phyloP scores from a whole-genome alignment of 2,797 vertebrate genomes.

The Manis crassicaudata region DNA sequence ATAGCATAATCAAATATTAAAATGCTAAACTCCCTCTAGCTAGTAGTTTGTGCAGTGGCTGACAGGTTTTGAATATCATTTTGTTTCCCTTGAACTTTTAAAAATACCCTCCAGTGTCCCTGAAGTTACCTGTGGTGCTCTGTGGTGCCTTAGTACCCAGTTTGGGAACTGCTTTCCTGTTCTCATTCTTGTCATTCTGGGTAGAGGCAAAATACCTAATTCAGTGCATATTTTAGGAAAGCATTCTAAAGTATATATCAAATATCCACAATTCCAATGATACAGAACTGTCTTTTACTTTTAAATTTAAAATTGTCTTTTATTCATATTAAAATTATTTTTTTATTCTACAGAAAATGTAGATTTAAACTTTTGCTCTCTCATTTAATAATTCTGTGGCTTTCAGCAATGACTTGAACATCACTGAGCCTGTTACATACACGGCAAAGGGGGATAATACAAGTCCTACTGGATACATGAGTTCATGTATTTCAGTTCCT shows the following conservation, averaged over 20 bases:
- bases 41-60: not conserved
- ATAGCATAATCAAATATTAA: not conserved
- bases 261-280: not conserved
- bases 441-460: not conserved
- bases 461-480: not conserved
- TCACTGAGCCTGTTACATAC: not conserved
- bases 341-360: not conserved
- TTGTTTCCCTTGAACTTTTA: not conserved
- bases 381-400: not conserved
- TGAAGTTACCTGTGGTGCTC: fast-evolving
- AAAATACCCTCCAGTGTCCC: not conserved
- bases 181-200: not conserved
- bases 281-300: not conserved
- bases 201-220: not conserved
- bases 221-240: not conserved
- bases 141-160: not conserved
- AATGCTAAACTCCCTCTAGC: not conserved
- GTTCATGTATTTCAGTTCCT: not conserved
- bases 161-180: not conserved
- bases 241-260: not conserved
- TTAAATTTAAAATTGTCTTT: not conserved
- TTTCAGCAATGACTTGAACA: not conserved
- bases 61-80: not conserved
- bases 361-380: not conserved
- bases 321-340: not conserved